phyloP scores from a whole-genome alignment of 2,113 vertebrate species.

The Atrichornis clamosus region DNA sequence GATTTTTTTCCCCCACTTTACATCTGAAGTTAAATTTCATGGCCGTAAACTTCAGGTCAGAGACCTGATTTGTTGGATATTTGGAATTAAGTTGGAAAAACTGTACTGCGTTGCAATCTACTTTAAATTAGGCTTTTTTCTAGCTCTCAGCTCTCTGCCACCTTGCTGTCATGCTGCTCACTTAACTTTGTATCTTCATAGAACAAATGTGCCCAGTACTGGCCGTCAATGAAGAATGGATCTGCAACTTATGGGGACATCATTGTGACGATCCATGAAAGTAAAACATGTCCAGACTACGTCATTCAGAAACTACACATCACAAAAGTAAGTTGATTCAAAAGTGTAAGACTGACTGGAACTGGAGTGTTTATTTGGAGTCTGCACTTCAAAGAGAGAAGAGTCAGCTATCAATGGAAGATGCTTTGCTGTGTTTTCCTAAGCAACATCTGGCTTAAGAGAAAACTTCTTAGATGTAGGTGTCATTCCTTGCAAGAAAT shows the following conservation, averaged over 20 bases:
- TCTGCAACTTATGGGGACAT: slow-evolving; percentile 83
- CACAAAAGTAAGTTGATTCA: slow-evolving; percentile 77
- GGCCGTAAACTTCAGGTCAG: not conserved
- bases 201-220: slow-evolving; percentile 95
- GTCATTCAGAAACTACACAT: slow-evolving; percentile 86
- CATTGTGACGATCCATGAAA: slow-evolving; percentile 79
- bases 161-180: not conserved
- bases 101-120: not conserved
- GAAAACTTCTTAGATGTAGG: not conserved
- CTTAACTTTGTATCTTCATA: slow-evolving; percentile 42
- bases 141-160: not conserved
- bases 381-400: not conserved
- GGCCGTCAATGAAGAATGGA: slow-evolving; percentile 81
- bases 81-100: not conserved
- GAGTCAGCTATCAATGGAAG: not conserved
- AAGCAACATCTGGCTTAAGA: not conserved
- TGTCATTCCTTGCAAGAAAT: not conserved
- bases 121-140: not conserved
- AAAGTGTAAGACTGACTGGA: not conserved
- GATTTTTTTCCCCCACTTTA: not conserved
- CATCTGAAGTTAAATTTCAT: not conserved
- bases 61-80: not conserved
- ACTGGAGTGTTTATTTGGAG: not conserved
- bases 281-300: slow-evolving; percentile 88
- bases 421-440: not conserved